These are phyloP conservation scores for Drymodes brunneopygia DNA, from an alignment of 2,113 vertebrate species.

Conservation along the genomic window DNA sequence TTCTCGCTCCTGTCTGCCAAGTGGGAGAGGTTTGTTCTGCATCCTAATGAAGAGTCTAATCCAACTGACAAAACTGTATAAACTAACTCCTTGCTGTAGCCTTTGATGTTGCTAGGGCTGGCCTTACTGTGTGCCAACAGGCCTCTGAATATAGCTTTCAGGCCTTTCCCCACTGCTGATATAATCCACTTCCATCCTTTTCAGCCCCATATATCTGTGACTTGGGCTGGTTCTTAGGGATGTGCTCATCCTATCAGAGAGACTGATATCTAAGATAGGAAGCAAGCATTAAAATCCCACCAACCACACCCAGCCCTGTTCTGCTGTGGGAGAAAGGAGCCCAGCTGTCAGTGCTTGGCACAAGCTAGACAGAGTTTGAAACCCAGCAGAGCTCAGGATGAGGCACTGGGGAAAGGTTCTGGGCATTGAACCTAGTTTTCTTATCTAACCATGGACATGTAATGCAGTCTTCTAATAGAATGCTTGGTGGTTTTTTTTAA, in stretches of 20 bases:
- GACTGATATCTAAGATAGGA: not conserved
- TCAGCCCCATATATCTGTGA: not conserved
- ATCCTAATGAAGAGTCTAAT: conserved; percentile 71
- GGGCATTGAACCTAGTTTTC: not conserved
- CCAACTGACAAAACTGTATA: conserved; percentile 21
- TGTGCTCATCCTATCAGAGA: not conserved
- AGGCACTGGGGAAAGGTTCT: not conserved
- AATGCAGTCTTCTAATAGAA: not conserved
- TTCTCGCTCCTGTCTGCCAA: conserved; percentile 61
- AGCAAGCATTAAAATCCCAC: not conserved
- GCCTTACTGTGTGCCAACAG: not conserved
- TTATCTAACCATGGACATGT: not conserved
- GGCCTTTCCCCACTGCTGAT: not conserved
- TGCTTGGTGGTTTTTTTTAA: fast-evolving
- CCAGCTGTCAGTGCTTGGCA: not conserved
- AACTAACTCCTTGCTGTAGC: conserved; percentile 45
- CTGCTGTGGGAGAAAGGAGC: not conserved
- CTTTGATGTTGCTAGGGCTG: conserved; percentile 38
- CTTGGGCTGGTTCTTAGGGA: not conserved
- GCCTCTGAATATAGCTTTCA: conserved; percentile 13
- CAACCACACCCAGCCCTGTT: not conserved
- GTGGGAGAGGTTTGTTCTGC: conserved; percentile 15
- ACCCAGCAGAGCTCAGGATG: not conserved
- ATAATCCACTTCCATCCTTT: not conserved
- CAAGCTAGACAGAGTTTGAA: not conserved